Conservation (phyloP, 2,797 vertebrate species). For the Sparus aurata region DNA sequence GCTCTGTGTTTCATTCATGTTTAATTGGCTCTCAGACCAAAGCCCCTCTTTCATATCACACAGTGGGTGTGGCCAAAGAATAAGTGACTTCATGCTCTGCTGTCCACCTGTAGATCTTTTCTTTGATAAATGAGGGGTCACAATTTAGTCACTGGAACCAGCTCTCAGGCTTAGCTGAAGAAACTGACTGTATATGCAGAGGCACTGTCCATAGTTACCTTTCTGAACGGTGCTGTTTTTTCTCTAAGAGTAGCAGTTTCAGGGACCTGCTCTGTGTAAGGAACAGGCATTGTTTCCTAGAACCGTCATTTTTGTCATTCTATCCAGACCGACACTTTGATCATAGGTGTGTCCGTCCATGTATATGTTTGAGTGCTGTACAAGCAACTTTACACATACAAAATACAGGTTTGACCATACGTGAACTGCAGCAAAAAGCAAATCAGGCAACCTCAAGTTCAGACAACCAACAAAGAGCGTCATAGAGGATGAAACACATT, state of each 20-base stretch:
- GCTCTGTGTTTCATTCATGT: constrained; percentile 41
- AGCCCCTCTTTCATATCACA: constrained; percentile 44
- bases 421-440: background rate
- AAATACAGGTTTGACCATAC: background rate
- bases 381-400: background rate
- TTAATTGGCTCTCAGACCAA: constrained; percentile 38
- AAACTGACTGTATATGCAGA: background rate
- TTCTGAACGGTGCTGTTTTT: background rate
- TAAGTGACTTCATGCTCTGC: constrained; percentile 28
- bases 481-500: constrained; percentile 27
- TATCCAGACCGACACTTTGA: background rate
- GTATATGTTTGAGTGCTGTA: background rate
- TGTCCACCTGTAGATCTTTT: constrained; percentile 12
- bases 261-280: background rate
- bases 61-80: constrained; percentile 17
- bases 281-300: background rate
- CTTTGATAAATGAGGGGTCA: constrained; percentile 38
- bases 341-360: background rate
- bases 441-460: background rate
- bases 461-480: background rate
- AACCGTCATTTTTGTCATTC: background rate
- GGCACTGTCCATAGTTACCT: background rate
- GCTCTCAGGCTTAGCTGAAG: background rate
- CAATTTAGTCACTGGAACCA: constrained; percentile 16
- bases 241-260: background rate